Base-by-base conservation (phyloP, 2,113 vertebrate species). In the Pseudorectes ferrugineus region DNA sequence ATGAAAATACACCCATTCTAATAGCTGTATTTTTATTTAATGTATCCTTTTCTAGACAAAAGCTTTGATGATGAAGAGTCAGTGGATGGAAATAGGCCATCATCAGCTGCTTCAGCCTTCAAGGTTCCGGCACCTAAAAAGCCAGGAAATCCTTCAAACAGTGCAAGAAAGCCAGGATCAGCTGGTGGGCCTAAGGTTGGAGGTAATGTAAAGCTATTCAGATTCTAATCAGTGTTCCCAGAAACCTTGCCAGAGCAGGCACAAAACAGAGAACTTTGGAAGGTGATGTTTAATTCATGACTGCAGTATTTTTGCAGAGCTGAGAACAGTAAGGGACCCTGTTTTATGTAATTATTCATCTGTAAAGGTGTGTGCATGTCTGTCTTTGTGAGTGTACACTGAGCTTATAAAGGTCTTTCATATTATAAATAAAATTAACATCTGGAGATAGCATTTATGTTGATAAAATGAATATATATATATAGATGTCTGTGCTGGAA, bases 41-140 rank as follows among this genome's bases (percentile, higher is more conserved):
- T 79, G 18, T 74, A 40, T 91, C 74, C 42, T 85, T 93, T 90
- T 95, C n/a, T 78, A 99, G 99, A 99, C 98, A 99, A 99, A 97
- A 99, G 98, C 98, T 99, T 99, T 93, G 99, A 99, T 85, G 99
- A 99, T 97, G 99, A 99, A 57, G 99, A 99, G 92, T 99, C 99
- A 35, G 98, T 99, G 98, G 99, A 99, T 98, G 99, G 99, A 97
- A 99, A 98, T 97, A 99, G 98, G 93, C 98, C 99, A 65, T 98
- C 98, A 36, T 98, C 99, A 76, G 98, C 98, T 97, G 98, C 98
- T 97, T 98, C 99, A 93, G 98, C 98, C 75, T 99, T 99, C 97
- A 99, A 99, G 98, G 98, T 99, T 95, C 99, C 99, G 52, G 98
- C 99, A 97, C 98, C 99, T 92, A 99, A 99, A 97, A 99, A 99